These are phyloP conservation scores for Enteromius unitaeniatus DNA, from an alignment of 2,797 vertebrate species.

Conservation along the genomic window DNA sequence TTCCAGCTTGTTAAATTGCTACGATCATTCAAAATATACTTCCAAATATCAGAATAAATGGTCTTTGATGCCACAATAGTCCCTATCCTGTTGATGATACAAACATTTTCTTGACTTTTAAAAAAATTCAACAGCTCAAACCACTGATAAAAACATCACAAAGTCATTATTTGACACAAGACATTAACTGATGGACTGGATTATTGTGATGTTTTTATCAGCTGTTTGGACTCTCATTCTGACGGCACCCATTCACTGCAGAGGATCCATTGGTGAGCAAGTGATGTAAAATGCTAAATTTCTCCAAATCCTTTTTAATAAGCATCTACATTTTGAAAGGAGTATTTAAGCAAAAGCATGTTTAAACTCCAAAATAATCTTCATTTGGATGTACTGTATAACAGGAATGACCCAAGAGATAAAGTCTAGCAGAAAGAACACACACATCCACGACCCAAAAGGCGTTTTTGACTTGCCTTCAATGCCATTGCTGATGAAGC, in stretches of 20 bases:
- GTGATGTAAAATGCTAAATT: not conserved
- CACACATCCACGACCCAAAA: constrained; percentile 39
- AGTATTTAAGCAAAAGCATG: not conserved
- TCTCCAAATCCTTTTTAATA: not conserved
- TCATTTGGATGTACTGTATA: not conserved
- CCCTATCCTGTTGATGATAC: not conserved
- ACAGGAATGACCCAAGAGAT: constrained; percentile 22
- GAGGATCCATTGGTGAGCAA: not conserved
- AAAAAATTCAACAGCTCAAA: not conserved
- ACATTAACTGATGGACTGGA: not conserved
- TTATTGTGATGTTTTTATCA: not conserved
- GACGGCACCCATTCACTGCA: not conserved
- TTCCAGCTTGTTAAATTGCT: not conserved
- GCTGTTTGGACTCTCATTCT: not conserved
- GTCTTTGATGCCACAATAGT: not conserved
- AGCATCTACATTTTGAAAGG: not conserved
- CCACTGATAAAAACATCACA: not conserved
- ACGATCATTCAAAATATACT: not conserved
- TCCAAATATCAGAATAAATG: not conserved
- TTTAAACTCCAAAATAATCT: not conserved
- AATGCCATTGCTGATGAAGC: constrained; percentile 73
- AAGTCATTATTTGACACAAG: not conserved
- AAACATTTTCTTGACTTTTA: not conserved
- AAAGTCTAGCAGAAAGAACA: constrained; percentile 22
- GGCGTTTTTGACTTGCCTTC: constrained; percentile 80